Evolutionary conservation across 2,797 vertebrate genomes (phyloP), one percentile per base, ranked within the genome.

Genomic region (Acropternis orthonyx): DNA sequence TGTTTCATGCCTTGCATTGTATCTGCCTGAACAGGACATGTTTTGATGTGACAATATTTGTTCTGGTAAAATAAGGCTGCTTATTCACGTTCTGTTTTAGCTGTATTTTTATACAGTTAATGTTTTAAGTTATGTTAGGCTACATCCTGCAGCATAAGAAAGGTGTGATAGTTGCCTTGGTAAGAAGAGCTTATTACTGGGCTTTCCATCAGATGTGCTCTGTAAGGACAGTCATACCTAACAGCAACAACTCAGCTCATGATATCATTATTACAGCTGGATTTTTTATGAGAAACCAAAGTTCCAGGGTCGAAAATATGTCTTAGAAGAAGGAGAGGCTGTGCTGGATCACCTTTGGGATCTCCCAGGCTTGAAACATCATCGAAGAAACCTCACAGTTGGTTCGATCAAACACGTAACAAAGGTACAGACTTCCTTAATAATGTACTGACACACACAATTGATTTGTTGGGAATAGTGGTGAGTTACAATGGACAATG

Each of bases 321-420:
- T 98, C 13, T 96, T 99, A 46, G 98, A 98, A 97, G 98, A 98
- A 98, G 98, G 98, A 75, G 98, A 98, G 92, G 97, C 80, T 44
- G 95, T 98, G 48, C 96, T 98, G 94, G 95, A 96, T 96, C 95
- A 75, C 54, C 96, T 98, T 79, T 98, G 97, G 97, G 96, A 96
- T 93, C 88, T 72, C 88, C 96, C 94, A 6, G 95, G 77, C 39
- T 5, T 72, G 83, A 98, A 97, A 44, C 81, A 96, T 55, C 94
- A 83, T 59, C 67, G 65, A 62, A 95, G 93, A 63, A 93, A 93
- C 55, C 85, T 98, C 73, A 95, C 93, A 48, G 94, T 99, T 85
- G 98, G 98, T 77, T 99, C 98, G 30, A 93, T 99, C 95, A 98
- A 96, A 86, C 98, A 98, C 30, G 92, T 98, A 74, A 95, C 98